Evolutionary conservation across 1,140 invertebrate genomes (phyloP).

Genomic region (Ctenoplectra terminalis): DNA sequence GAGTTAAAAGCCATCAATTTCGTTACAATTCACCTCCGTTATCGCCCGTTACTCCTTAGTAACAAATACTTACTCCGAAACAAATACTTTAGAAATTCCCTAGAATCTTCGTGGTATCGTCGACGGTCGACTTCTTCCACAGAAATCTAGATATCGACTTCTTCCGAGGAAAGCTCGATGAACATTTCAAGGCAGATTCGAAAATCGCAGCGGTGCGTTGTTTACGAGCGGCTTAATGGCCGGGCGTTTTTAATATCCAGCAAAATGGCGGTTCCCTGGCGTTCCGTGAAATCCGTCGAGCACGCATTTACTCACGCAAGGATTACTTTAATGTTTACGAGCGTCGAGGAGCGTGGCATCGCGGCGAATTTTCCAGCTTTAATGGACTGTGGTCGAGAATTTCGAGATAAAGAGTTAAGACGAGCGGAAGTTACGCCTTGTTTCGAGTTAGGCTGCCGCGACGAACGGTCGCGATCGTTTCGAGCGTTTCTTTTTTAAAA

Average conservation of each 20-base stretch:
- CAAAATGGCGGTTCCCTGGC: constrained; percentile 25
- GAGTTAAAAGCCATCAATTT: no score
- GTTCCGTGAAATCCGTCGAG: neutral
- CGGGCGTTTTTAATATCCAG: constrained; percentile 56
- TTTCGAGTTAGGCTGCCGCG: neutral
- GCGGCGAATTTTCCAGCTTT: constrained; percentile 52
- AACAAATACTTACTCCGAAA: no score
- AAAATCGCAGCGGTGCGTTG: constrained; percentile 30
- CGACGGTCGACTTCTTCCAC: neutral
- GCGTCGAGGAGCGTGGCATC: constrained; percentile 19
- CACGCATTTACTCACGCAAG: constrained; percentile 66
- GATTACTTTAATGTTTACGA: constrained; percentile 68
- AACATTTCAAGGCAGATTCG: constrained; percentile 9
- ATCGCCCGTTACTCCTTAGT: no score
- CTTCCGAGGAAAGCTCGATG: neutral
- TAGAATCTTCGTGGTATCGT: no score
- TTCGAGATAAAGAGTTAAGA: constrained; percentile 42
- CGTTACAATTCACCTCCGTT: no score
- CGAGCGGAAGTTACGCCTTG: constrained; percentile 41
- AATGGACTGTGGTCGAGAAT: constrained; percentile 42
- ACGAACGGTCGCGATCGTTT: neutral
- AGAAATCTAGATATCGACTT: no score
- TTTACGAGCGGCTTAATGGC: constrained; percentile 60
- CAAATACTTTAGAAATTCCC: no score
- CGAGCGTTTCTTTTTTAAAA: neutral